These are phyloP conservation scores for Toxonevra muliebris DNA, from an alignment of 2,888 invertebrate genomes.

Conservation along the genomic window DNA sequence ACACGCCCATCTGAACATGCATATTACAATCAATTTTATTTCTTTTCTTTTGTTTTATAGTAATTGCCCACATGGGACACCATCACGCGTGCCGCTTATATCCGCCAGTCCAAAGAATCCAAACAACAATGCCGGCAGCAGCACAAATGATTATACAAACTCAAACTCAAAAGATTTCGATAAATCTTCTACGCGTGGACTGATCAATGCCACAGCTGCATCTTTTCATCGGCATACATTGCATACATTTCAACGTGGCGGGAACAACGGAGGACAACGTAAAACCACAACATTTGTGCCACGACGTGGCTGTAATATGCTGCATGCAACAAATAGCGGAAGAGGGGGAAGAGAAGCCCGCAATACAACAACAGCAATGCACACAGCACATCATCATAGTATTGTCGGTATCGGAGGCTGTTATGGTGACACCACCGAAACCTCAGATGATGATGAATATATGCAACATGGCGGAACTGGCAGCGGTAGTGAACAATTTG, in stretches of 20 bases:
- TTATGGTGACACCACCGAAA: slow-evolving; percentile 54
- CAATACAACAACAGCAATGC: background rate
- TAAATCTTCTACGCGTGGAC: slow-evolving; percentile 43
- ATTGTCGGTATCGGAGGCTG: slow-evolving; percentile 24
- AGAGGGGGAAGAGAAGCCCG: too few relatives aligned
- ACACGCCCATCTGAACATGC: too few relatives aligned
- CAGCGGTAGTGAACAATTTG: slow-evolving; percentile 50
- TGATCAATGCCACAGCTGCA: slow-evolving; percentile 53
- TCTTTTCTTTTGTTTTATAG: slow-evolving; percentile 39
- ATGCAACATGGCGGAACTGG: slow-evolving; percentile 34
- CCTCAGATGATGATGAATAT: slow-evolving; percentile 51
- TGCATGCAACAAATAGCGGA: background rate
- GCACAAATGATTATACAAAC: slow-evolving; percentile 1
- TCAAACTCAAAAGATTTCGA: slow-evolving; percentile 23
- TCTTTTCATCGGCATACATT: slow-evolving; percentile 54
- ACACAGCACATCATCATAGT: background rate
- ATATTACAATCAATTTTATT: background rate
- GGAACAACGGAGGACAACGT: slow-evolving; percentile 23
- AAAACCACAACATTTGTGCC: slow-evolving; percentile 35
- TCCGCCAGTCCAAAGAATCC: slow-evolving; percentile 34
- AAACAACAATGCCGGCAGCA: slow-evolving; percentile 19
- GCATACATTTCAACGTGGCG: slow-evolving; percentile 44
- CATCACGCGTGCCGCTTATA: slow-evolving; percentile 74
- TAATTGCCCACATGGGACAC: slow-evolving; percentile 73
- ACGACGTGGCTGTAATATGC: slow-evolving; percentile 38